A percentile compares a stretch with the other conserved stretches of the same genome.
Conservation (phyloP, 1,140 invertebrate species). For the Pollicipes pollicipes region DNA sequence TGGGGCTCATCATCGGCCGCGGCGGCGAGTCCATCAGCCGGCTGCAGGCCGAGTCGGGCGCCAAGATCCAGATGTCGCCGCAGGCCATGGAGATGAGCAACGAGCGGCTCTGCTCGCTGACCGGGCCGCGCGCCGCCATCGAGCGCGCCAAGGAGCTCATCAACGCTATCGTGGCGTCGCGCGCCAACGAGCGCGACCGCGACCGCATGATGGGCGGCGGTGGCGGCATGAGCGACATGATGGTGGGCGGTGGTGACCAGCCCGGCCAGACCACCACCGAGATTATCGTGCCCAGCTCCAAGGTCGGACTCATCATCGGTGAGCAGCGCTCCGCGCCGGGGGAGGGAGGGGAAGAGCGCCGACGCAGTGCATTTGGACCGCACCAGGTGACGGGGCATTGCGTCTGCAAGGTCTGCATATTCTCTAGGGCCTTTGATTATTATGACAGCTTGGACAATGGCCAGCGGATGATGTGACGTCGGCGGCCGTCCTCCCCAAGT, state of each 20-base stretch:
- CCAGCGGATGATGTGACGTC: no score
- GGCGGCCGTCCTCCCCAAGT: no score
- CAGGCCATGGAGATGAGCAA: not conserved
- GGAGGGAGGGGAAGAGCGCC: no score
- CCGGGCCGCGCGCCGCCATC: constrained; percentile 16
- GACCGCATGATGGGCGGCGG: constrained; percentile 21
- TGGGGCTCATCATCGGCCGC: constrained; percentile 80
- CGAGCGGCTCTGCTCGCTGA: not conserved
- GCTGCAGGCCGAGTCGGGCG: constrained; percentile 85
- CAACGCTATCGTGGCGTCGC: constrained; percentile 36
- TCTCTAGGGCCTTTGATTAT: no score
- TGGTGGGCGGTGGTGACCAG: not conserved
- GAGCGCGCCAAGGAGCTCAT: constrained; percentile 62
- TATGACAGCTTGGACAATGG: no score
- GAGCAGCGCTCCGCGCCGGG: no score
- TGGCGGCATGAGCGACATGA: constrained; percentile 15
- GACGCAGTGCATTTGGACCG: no score
- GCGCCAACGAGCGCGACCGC: constrained; percentile 12
- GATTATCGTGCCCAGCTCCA: constrained; percentile 89
- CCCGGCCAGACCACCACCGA: constrained; percentile 43
- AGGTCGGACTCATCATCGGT: constrained; percentile 92
- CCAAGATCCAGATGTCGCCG: constrained; percentile 89
- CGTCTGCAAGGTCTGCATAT: no score
- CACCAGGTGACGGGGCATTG: no score
- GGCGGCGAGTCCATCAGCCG: constrained; percentile 90